Percentiles rank a stretch among this genome's conserved stretches.
phyloP scores from a whole-genome alignment of 2,888 invertebrate genomes.

The Cancer borealis region DNA sequence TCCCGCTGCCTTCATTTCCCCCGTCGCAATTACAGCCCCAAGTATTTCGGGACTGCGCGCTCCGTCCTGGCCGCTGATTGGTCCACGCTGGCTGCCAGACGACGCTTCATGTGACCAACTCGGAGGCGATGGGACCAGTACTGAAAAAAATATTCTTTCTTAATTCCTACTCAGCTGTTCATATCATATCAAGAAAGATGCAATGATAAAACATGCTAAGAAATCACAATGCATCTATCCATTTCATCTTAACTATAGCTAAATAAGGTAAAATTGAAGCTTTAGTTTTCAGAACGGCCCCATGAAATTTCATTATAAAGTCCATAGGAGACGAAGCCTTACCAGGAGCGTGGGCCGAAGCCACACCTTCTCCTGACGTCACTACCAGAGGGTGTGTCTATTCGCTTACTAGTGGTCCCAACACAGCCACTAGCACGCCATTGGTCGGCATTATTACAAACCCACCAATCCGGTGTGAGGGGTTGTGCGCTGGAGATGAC shows the following conservation, averaged over 20 bases:
- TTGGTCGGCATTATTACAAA: slow-evolving; percentile 69
- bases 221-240: background rate
- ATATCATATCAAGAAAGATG: too few species aligned
- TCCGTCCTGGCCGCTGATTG: slow-evolving; percentile 62
- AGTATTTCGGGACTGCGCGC: slow-evolving; percentile 69
- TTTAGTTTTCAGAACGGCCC: slow-evolving; percentile 56
- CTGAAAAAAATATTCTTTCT: background rate
- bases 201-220: too few species aligned
- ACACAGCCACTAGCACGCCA: slow-evolving; percentile 18
- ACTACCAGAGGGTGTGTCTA: slow-evolving; percentile 41
- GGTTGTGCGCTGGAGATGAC: slow-evolving; percentile 65
- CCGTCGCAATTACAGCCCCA: slow-evolving; percentile 67
- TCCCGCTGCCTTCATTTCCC: slow-evolving; percentile 64
- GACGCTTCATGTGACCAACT: slow-evolving; percentile 64
- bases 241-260: background rate
- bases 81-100: slow-evolving; percentile 57
- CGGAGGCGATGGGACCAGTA: slow-evolving; percentile 61
- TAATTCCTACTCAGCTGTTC: background rate
- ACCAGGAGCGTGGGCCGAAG: slow-evolving; percentile 63
- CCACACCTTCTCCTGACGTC: slow-evolving; percentile 65
- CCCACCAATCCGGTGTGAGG: slow-evolving; percentile 65
- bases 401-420: slow-evolving; percentile 58
- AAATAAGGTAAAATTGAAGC: background rate
- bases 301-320: slow-evolving; percentile 66
- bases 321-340: slow-evolving; percentile 59